These are phyloP conservation scores for Phaethon lepturus DNA, from an alignment of 2,113 vertebrate species.

Conservation along the genomic window DNA sequence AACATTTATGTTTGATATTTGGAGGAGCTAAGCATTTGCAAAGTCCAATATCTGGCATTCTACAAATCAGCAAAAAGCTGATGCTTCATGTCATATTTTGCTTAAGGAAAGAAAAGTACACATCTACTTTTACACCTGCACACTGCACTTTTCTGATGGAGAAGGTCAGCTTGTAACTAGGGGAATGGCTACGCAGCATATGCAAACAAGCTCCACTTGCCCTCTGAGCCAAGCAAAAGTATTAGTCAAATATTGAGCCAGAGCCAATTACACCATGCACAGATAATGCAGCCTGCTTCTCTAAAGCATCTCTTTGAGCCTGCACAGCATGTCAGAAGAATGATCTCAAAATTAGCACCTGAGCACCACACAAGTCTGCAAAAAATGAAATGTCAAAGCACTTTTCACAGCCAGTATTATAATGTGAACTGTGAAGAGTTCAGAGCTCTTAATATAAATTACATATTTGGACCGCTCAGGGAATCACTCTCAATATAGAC, in stretches of 20 bases:
- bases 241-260: neutral
- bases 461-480: neutral
- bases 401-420: neutral
- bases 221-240: neutral
- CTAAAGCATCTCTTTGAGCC: neutral
- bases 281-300: neutral
- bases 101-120: neutral
- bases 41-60: neutral
- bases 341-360: neutral
- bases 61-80: neutral
- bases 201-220: neutral
- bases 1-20: neutral
- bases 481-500: neutral
- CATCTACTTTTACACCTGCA: neutral
- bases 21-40: neutral
- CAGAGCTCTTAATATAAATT: neutral
- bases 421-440: neutral
- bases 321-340: neutral
- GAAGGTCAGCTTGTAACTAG: neutral
- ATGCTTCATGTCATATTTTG: neutral
- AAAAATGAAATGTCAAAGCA: neutral
- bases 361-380: neutral
- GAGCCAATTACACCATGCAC: neutral
- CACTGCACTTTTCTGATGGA: neutral
- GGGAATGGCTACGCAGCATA: neutral